Percentiles rank a stretch among this genome's conserved stretches.
Conservation (phyloP, 2,888 invertebrate genomes). For the Philonicus albiceps region DNA sequence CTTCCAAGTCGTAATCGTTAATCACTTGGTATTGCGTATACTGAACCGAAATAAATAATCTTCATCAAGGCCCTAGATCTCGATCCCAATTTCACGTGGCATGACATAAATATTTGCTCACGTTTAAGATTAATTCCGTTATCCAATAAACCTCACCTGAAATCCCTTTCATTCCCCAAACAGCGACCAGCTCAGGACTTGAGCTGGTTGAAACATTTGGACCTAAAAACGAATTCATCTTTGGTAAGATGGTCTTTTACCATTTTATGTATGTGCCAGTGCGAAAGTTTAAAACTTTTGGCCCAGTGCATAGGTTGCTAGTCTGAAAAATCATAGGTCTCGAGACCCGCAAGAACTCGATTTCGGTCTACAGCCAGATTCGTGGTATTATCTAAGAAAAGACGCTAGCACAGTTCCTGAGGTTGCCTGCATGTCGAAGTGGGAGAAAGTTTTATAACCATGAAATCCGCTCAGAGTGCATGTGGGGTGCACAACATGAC, state of each 20-base stretch:
- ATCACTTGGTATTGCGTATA: neutral
- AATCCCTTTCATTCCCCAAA: neutral
- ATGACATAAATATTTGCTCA: neutral
- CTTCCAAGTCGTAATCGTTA: no score
- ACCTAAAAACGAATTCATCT: neutral
- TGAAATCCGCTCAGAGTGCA: neutral
- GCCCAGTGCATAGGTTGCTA: neutral
- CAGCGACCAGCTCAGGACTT: neutral
- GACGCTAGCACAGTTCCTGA: neutral
- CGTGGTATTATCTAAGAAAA: neutral
- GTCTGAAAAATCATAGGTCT: neutral
- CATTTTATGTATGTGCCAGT: neutral
- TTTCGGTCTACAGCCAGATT: neutral
- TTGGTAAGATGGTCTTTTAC: neutral
- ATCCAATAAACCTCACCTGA: neutral
- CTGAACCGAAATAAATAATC: neutral
- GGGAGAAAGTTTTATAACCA: neutral
- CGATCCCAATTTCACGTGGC: neutral
- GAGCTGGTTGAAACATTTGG: neutral
- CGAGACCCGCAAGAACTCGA: neutral
- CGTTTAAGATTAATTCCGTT: neutral
- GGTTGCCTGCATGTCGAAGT: neutral
- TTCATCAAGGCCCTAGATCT: neutral
- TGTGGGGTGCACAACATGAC: neutral
- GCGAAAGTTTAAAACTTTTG: neutral